Evolutionary conservation across 2,797 vertebrate genomes (phyloP).

Genomic region (Macropodus opercularis): DNA sequence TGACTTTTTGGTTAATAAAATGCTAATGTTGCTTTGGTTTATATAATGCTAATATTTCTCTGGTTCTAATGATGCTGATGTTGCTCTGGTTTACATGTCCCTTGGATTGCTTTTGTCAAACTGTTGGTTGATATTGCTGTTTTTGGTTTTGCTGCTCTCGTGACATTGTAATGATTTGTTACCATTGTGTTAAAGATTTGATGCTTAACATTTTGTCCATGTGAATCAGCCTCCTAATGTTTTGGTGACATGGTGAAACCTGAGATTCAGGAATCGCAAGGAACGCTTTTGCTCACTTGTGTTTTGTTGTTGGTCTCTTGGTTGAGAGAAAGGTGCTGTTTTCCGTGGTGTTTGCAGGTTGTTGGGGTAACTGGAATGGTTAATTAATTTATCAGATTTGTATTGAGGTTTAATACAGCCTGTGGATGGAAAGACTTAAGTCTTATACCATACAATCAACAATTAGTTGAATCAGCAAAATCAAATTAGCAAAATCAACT

Average conservation of each 20-base stretch:
- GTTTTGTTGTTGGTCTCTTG: constrained; percentile 18
- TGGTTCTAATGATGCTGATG: constrained; percentile 35
- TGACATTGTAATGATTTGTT: constrained; percentile 50
- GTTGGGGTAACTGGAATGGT: background rate
- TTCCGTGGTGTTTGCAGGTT: background rate
- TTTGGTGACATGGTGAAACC: constrained; percentile 28
- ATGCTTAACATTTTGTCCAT: constrained; percentile 32
- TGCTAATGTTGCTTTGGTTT: constrained; percentile 52
- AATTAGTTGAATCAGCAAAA: no score
- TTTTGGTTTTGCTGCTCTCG: constrained; percentile 36
- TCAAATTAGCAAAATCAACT: no score
- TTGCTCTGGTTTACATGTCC: constrained; percentile 32
- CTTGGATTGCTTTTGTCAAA: constrained; percentile 32
- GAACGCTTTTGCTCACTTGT: constrained; percentile 1
- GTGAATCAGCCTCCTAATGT: constrained; percentile 14
- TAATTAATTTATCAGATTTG: background rate
- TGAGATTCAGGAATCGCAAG: background rate
- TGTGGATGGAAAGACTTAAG: constrained; percentile 1
- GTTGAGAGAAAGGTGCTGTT: background rate
- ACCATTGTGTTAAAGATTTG: constrained; percentile 30
- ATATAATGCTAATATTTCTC: constrained; percentile 44
- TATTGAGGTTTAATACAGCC: background rate
- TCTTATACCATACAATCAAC: background rate
- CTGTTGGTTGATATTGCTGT: constrained; percentile 31
- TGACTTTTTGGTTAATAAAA: constrained; percentile 6